Evolutionary conservation across 2,797 vertebrate species (phyloP), one percentile per base, ranked within the genome.

Genomic region (Gymnocypris eckloni): DNA sequence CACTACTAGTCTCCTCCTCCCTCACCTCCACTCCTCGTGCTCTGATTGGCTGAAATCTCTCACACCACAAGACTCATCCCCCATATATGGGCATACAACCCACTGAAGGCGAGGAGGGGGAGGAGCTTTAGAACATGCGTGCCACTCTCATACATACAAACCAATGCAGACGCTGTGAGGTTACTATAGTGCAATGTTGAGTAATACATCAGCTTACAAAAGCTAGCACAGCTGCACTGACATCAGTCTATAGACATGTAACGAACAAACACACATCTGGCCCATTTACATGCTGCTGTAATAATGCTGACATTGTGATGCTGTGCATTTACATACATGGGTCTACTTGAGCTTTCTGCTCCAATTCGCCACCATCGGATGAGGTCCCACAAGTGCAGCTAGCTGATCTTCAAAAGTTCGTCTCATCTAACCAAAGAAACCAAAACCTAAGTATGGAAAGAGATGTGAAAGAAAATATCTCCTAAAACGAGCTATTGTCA

Each of bases 31-130:
- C 87, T 4, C 45, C 33, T 54, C 54, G 20, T 15, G 3, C 33
- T 76, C 88, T 87, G 91, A 96, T 95, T 94, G 95, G 95, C 80
- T 89, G 6, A 88, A 79, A 90, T 6, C 12, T 86, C 95, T 96
- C 96, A 96, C 94, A 93, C 96, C 96, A 96, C 95, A 94, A 87
- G 59, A 54, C 66, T 82, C 84, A 83, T 66, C 85, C 66, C 80
- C 94, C 93, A 91, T 89, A 95, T 91, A 93, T 91, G 94, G 94
- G 59, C 81, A 92, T 45, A 71, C 45, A 86, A 64, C 88, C 89
- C 90, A 91, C 89, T 81, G 71, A 89, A 56, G 85, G 45, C 33
- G n/a, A 66, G 43, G n/a, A 54, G 64, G 67, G 59, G 86, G 87
- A 66, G 87, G 86, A 41, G 67, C 16, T 66, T 78, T 20, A 20